These are phyloP conservation scores for Drosophila suboccidentalis DNA, from an alignment of 2,888 invertebrate species.

Conservation along the genomic window DNA sequence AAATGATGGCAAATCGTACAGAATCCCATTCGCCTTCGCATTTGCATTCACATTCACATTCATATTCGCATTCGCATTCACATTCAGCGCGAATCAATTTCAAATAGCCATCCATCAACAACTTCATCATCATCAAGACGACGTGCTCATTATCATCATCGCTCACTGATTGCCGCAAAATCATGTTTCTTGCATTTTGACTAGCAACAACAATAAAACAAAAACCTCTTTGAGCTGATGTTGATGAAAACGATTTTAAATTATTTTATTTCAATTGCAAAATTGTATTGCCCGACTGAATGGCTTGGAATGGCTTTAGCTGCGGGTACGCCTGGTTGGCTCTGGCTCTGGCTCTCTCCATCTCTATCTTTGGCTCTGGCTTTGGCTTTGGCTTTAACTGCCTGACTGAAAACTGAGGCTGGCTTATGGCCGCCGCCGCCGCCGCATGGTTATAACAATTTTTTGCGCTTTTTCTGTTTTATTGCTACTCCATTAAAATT, in stretches of 20 bases:
- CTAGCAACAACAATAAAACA: conserved; percentile 11
- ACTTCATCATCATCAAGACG: conserved; percentile 47
- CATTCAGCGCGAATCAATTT: conserved; percentile 83
- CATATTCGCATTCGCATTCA: conserved; percentile 27
- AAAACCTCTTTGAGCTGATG: conserved; percentile 71
- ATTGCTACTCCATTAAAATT: conserved; percentile 81
- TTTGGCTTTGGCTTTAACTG: conserved; percentile 6
- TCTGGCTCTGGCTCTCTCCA: background rate
- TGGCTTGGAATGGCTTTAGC: conserved; percentile 30
- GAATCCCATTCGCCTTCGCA: conserved; percentile 36
- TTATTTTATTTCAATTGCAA: conserved; percentile 82
- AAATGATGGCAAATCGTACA: conserved; percentile 61
- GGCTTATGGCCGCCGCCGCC: conserved; percentile 10
- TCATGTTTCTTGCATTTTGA: conserved; percentile 59
- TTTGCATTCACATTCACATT: conserved; percentile 15
- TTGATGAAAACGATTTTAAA: conserved; percentile 85
- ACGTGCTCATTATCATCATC: conserved; percentile 46
- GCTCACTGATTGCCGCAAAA: conserved; percentile 69
- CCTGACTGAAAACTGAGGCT: conserved; percentile 18
- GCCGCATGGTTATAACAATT: conserved; percentile 74
- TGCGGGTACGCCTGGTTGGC: conserved; percentile 33
- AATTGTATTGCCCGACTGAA: conserved; percentile 64
- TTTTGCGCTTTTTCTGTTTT: conserved; percentile 78
- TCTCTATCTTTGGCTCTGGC: background rate
- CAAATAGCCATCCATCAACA: conserved; percentile 83